Evolutionary conservation across 1,140 invertebrate species (phyloP), one percentile per base, ranked within the genome.

Genomic region (Chlorops oryzae): DNA sequence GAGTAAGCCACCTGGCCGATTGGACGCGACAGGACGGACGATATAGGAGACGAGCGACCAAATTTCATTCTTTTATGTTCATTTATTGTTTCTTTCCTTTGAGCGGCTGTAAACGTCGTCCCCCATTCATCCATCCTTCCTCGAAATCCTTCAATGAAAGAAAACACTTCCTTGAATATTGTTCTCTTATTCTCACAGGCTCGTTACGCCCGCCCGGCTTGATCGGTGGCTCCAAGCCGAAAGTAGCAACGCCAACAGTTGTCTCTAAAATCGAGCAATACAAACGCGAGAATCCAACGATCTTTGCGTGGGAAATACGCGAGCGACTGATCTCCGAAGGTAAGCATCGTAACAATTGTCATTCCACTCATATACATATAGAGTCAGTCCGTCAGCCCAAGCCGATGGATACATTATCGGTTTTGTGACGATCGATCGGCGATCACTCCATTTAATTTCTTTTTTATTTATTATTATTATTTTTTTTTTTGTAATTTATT

Each of bases 191-290:
- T 37, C 21, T 82, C 80, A 48, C 80, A 89, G 93, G 93, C 55
- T 95, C 93, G 22, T 80, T 97, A 52, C 80, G 90, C 62, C 89
- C 93, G 59, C 93, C 94, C 27, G 91, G 94, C 42, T 83, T 97
- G 61, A 98, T 99, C 63, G 96, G 96, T 47, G 96, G 96, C 43
- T 96, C 92, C 73, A 98, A 98, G 76, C 96, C 96, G 15, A 93
- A 98, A 77, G 96, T 99, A 47, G 95, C 96, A 51, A 98, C 96
- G 21, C 92, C 92, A 10, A 89, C 90, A 4, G 92, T 96, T 35
- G 92, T 96, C 27, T 87, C 88, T 52, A 96, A 95, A 78, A 96
- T 95, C 66, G 92, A 95, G 75, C 90, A 93, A 73, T 96, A 96
- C 79, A 96, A 96, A 78, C 76, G 92, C 53, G 91, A 96, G 75